These are phyloP conservation scores for Rhabdomys pumilio DNA, from an alignment of 2,797 vertebrate species.

Conservation along the genomic window DNA sequence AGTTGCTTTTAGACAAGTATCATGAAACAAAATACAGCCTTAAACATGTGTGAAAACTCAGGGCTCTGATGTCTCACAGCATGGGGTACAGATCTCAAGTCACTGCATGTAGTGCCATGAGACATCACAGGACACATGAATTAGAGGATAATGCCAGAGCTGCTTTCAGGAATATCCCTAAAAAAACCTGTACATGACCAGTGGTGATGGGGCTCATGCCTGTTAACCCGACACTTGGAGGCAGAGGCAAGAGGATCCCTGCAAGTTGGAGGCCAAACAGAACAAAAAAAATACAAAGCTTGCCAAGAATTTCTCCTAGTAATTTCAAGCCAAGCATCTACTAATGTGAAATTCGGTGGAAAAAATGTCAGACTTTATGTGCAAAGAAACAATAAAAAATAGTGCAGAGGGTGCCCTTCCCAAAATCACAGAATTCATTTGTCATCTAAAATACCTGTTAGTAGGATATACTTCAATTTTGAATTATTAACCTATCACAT, in stretches of 20 bases:
- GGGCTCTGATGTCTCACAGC: constrained; percentile 49
- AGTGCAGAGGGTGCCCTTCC: constrained; percentile 86
- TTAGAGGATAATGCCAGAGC: constrained; percentile 67
- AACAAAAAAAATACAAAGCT: not conserved
- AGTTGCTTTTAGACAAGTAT: constrained; percentile 70
- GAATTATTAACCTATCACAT: constrained; percentile 78
- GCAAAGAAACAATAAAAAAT: constrained; percentile 80
- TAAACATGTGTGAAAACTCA: constrained; percentile 48
- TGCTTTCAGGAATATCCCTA: constrained; percentile 78
- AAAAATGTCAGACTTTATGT: constrained; percentile 80
- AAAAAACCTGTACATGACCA: not conserved
- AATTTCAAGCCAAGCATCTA: constrained; percentile 78
- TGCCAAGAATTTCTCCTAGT: constrained; percentile 51
- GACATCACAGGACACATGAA: constrained; percentile 75
- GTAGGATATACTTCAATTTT: constrained; percentile 83
- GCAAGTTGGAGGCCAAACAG: not conserved
- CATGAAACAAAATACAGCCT: constrained; percentile 68
- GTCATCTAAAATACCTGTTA: constrained; percentile 70
- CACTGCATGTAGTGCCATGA: constrained; percentile 76
- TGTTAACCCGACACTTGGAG: not conserved
- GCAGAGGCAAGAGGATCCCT: not conserved
- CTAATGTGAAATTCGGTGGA: constrained; percentile 75
- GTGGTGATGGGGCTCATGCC: not conserved
- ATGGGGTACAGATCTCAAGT: constrained; percentile 62
- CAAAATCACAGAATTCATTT: constrained; percentile 80